Percentiles rank a stretch among this genome's conserved stretches.
Conservation (phyloP, 1,140 invertebrate species). For the Euglossa dilemma region DNA sequence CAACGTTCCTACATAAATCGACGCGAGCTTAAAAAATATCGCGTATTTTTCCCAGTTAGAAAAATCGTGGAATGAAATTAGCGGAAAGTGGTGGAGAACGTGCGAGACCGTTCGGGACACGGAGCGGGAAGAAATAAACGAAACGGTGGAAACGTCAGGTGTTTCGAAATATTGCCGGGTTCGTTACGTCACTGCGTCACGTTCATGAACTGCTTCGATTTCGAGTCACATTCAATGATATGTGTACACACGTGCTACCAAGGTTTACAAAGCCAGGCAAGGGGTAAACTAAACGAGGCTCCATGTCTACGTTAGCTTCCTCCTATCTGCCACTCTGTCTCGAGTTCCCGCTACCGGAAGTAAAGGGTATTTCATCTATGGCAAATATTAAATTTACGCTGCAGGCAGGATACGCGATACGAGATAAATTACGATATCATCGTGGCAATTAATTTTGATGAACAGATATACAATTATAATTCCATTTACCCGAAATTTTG, state of each 20-base stretch:
- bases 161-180: conserved; percentile 48
- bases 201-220: conserved; percentile 65
- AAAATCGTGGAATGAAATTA: background rate
- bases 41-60: too few species aligned
- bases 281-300: conserved; percentile 63
- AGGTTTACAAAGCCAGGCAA: conserved; percentile 66
- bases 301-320: conserved; percentile 54
- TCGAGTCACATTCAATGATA: conserved; percentile 72
- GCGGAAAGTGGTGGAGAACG: background rate
- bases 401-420: background rate
- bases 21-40: too few species aligned
- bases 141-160: background rate
- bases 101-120: conserved; percentile 11
- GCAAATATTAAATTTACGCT: conserved; percentile 37
- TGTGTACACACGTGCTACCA: conserved; percentile 68
- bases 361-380: conserved; percentile 15
- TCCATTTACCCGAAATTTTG: background rate
- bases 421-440: background rate
- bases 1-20: too few species aligned
- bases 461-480: background rate
- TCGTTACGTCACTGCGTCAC: conserved; percentile 61
- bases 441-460: background rate
- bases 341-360: conserved; percentile 5
- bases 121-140: conserved; percentile 55
- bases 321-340: conserved; percentile 27